Conservation (phyloP, 2,797 vertebrate genomes). For the Macroramphosus scolopax region DNA sequence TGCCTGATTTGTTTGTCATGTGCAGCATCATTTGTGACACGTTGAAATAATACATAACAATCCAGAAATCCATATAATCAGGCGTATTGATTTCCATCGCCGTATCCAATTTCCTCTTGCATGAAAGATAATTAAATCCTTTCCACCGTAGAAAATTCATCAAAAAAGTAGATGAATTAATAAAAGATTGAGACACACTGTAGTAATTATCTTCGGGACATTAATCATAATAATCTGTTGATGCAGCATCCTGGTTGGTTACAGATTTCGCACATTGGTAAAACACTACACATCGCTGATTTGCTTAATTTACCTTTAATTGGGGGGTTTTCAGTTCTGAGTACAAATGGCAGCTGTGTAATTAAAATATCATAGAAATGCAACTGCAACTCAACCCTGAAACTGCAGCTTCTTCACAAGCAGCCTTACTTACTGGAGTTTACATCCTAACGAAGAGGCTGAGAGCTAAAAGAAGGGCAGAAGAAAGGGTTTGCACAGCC, state of each 20-base stretch:
- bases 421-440: too few species aligned
- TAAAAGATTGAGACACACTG: slow-evolving; percentile 22
- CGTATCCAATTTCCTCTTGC: slow-evolving; percentile 17
- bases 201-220: slow-evolving; percentile 31
- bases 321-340: slow-evolving; percentile 34
- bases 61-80: slow-evolving; percentile 24
- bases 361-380: slow-evolving; percentile 33
- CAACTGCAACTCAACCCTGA: background rate
- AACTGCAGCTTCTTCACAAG: slow-evolving; percentile 7
- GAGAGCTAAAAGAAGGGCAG: too few species aligned
- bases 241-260: slow-evolving; percentile 15
- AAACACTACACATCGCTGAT: slow-evolving; percentile 46
- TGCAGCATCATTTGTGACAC: slow-evolving; percentile 1
- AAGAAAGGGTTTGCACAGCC: too few species aligned
- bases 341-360: slow-evolving; percentile 40
- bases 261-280: slow-evolving; percentile 45
- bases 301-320: slow-evolving; percentile 52
- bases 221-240: slow-evolving; percentile 37
- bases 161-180: slow-evolving; percentile 20
- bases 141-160: slow-evolving; percentile 32
- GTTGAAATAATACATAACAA: slow-evolving; percentile 20
- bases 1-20: slow-evolving; percentile 14
- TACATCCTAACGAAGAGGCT: too few species aligned
- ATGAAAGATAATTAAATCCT: slow-evolving; percentile 25
- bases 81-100: slow-evolving; percentile 29